Evolutionary conservation across 2,888 invertebrate genomes (phyloP), one percentile per base, ranked within the genome.

Genomic region (Limenitis arthemis): DNA sequence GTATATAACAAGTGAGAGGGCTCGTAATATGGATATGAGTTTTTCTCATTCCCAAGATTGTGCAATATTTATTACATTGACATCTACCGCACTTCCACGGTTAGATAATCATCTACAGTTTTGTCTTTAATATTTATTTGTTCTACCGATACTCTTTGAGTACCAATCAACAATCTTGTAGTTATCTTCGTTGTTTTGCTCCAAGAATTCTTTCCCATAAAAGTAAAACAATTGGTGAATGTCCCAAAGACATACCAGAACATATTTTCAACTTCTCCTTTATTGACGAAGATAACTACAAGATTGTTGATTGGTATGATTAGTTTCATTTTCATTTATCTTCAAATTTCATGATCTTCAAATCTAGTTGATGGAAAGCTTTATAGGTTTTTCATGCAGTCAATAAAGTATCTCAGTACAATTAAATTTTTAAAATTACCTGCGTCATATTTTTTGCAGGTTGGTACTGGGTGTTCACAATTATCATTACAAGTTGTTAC

Each of bases 211-310:
- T 88, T 88, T 0, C 92, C 91, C 38, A 85, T 75, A 65, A 92
- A 92, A 0, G 91, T 91, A 64, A 94, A 93, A 61, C 92, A 91
- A 67, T 94, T 94, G 0, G 94, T 94, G 67, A 94, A 94, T 40
- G 94, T 94, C 5, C 94, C 94, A 65, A 94, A 94, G 49, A 94
- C 93, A 68, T 93, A 94, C 94, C 94, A 94, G 72, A 94, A 94
- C 93, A 94, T 94, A 64, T 93, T 92, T 75, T 93, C 93, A 36
- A 94, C 82, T 79, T 93, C 91, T 46, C 91, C 90, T 53, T 91
- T 91, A 61, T 91, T 89, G 38, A n/a, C n/a, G n/a, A n/a, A n/a
- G n/a, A n/a, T n/a, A n/a, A n/a, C n/a, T n/a, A n/a, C n/a, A n/a
- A n/a, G n/a, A n/a, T n/a, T n/a, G n/a, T n/a, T n/a, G n/a, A n/a